Evolutionary conservation across 2,113 vertebrate species (phyloP).

Genomic region (Porphyrio hochstetteri): DNA sequence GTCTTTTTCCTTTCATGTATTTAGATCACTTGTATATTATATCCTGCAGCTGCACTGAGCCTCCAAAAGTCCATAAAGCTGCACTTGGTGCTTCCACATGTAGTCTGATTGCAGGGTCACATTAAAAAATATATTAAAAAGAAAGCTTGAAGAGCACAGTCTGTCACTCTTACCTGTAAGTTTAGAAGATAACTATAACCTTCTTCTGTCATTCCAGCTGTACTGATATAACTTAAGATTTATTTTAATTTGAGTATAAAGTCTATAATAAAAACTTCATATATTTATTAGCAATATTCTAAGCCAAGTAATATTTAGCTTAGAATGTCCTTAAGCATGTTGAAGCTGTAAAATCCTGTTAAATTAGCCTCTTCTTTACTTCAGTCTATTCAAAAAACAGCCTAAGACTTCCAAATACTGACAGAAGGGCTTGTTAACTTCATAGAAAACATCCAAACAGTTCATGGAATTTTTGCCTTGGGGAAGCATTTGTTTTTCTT

Average conservation of each 20-base stretch:
- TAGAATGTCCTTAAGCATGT: not conserved
- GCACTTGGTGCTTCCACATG: not conserved
- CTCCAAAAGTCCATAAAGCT: not conserved
- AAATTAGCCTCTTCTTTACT: not conserved
- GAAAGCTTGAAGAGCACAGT: not conserved
- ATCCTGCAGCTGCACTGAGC: not conserved
- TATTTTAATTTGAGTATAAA: not conserved
- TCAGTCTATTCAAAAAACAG: not conserved
- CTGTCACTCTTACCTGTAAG: not conserved
- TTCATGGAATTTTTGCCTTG: slow-evolving; percentile 58
- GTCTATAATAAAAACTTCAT: not conserved
- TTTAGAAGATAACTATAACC: not conserved
- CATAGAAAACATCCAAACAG: slow-evolving; percentile 50
- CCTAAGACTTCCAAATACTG: not conserved
- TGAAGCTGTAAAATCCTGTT: slow-evolving; percentile 10
- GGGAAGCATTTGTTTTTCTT: slow-evolving; percentile 57
- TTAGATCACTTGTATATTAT: not conserved
- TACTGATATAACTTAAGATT: not conserved
- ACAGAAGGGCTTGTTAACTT: slow-evolving; percentile 28
- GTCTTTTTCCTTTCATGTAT: not conserved
- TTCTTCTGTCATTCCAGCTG: not conserved
- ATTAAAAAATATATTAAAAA: not conserved
- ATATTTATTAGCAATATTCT: not conserved
- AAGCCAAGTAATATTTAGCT: not conserved
- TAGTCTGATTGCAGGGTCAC: not conserved